phyloP scores from a whole-genome alignment of 2,797 vertebrate species.

The Hydrolagus colliei region DNA sequence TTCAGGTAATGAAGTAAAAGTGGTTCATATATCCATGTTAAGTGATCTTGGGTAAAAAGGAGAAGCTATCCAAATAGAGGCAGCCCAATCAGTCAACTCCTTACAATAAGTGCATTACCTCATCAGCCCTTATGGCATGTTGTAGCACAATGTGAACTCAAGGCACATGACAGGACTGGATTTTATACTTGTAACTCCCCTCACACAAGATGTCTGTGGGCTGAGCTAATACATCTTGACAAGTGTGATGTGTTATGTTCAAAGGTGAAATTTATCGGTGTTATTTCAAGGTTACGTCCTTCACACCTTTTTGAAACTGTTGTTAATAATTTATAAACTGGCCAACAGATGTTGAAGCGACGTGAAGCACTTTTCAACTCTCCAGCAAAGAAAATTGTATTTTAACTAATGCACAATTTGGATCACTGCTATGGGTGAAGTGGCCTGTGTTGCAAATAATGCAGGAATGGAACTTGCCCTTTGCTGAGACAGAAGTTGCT shows the following conservation, averaged over 20 bases:
- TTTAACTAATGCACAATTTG: conserved; percentile 4
- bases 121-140: conserved; percentile 40
- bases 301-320: background rate
- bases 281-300: conserved; percentile 39
- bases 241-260: conserved; percentile 32
- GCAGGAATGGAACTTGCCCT: background rate
- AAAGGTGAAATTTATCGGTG: conserved; percentile 34
- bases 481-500: background rate
- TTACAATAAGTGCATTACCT: conserved; percentile 37
- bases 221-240: conserved; percentile 29
- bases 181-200: conserved; percentile 35
- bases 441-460: background rate
- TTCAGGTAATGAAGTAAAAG: conserved; percentile 56
- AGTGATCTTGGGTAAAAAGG: conserved; percentile 49
- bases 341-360: background rate
- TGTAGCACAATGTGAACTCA: conserved; percentile 39
- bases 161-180: conserved; percentile 37
- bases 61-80: conserved; percentile 45
- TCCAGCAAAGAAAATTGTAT: conserved; percentile 1
- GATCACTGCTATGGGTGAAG: too few species aligned
- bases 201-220: conserved; percentile 31
- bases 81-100: conserved; percentile 45
- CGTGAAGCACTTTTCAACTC: conserved; percentile 28
- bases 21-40: conserved; percentile 62
- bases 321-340: conserved; percentile 3